Conservation (phyloP, 2,797 vertebrate species). For the Periophthalmus magnuspinnatus region DNA sequence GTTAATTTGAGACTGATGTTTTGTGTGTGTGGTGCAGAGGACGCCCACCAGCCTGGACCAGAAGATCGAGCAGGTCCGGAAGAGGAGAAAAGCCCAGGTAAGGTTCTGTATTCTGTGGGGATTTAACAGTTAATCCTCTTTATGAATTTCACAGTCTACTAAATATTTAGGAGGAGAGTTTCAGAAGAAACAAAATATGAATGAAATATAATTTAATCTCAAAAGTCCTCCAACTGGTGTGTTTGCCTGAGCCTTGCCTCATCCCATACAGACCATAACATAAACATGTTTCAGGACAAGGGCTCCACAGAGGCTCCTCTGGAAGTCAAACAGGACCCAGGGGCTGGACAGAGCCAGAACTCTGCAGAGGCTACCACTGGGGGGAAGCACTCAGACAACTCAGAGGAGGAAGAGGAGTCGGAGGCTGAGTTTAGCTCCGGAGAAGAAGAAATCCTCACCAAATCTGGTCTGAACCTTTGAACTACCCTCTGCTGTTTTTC, state of each 20-base stretch:
- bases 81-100: constrained; percentile 88
- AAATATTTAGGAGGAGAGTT: background rate
- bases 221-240: background rate
- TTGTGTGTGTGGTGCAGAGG: constrained; percentile 72
- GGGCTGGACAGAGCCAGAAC: constrained; percentile 4
- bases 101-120: constrained; percentile 20
- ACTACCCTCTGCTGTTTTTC: background rate
- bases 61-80: constrained; percentile 93
- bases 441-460: constrained; percentile 87
- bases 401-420: constrained; percentile 3
- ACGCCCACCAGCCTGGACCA: constrained; percentile 89
- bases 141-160: background rate
- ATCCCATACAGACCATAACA: too few relatives aligned
- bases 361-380: constrained; percentile 29
- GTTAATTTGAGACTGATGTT: too few relatives aligned
- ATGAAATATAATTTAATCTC: background rate
- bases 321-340: constrained; percentile 7
- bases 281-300: constrained; percentile 76
- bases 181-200: background rate
- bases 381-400: background rate
- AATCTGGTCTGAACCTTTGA: constrained; percentile 79
- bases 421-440: constrained; percentile 81
- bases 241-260: background rate
- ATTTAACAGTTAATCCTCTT: background rate
- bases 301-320: background rate